Base-by-base conservation (phyloP, 2,888 invertebrate species). In the Chirona hameri region DNA sequence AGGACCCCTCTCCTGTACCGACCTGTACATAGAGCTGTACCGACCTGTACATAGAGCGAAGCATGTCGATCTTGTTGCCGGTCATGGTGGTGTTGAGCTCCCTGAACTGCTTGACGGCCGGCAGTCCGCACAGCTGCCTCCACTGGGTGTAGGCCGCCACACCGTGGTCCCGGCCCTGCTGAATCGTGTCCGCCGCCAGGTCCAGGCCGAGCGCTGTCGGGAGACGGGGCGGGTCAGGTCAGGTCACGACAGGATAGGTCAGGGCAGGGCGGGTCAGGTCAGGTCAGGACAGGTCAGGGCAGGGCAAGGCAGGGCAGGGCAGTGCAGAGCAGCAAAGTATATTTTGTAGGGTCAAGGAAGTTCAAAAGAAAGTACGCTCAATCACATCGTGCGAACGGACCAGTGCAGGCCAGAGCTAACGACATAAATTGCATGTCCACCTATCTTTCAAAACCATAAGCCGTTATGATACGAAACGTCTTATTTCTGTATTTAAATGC, bases 101-200 rank as follows among this genome's bases (percentile, higher is more conserved):
- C 0, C 91, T 91, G 84, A 92, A 92, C 80, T 85, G 86, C 7
- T 84, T 84, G 57, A 87, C 84, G 12, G 84, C 82, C 12, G 86
- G 85, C 9, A 87, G 83, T 18, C 91, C 90, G 86, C 94, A 96
- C 83, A 93, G 89, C 81, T 92, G 90, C 69, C 94, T 86, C 82
- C 92, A 93, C 29, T 92, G 89, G 0, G 92, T 88, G 87, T 96
- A 96, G 0, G 93, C 90, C 0, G 95, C 91, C 5, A 95, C 89
- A 39, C 39, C 39, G 39, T 39, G 39, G 7, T 96, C 96, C 48
- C 96, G 90, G 0, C 91, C 92, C 82, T 85, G 86, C 83, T 87
- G 87, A 79, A 87, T 86, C 18, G 86, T 84, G 27, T 86, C 83
- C 0, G 87, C 87, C 24, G 83, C 83, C 29, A 84, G 79, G 79